Evolutionary conservation across 2,797 vertebrate species (phyloP), one percentile per base, ranked within the genome.

Genomic region (Microctenopoma stevenorrisi): DNA sequence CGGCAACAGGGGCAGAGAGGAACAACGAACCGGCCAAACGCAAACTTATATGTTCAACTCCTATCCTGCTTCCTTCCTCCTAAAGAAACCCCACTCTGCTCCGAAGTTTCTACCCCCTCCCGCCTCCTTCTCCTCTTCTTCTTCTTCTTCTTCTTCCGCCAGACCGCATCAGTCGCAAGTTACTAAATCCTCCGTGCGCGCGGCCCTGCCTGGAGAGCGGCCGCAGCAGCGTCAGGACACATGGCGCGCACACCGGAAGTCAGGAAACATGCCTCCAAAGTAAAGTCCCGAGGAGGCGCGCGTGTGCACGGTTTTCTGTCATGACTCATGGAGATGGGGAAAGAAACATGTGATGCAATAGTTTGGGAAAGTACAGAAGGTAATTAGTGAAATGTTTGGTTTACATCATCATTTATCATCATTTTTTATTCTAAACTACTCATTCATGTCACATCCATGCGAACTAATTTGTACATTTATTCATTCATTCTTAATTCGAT

Each of bases 31-130:
- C 63, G 66, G 33, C 37, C 67, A 52, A 49, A 74, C 72, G 1
- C 77, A 42, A 68, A 86, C 64, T 88, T 77, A 75, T 76, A 81
- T 26, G 40, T 64, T 68, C 80, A 60, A 74, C 79, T 64, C 83
- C 74, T 78, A 52, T 88, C 73, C 76, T 11, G 75, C 74, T 91
- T 92, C 84, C 87, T 90, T 89, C 86, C 79, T 88, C 56, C 72
- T 49, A 50, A 35, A 35, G 40, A 5, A 18, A 42, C 4, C 14
- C 12, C 40, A 42, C 40, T 42, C 40, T 79, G 82, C 81, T 83
- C 80, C 88, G 91, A 91, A 91, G 90, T 91, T 88, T 82, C 53
- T 72, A 81, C 68, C 57, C 72, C 81, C 71, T 69, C 85, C 79
- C 80, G 26, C 51, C 28, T n/a, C 30, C 50, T 37, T 22, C 15